These are phyloP conservation scores for Semnornis frantzii DNA, from an alignment of 2,113 vertebrate species.

Conservation along the genomic window DNA sequence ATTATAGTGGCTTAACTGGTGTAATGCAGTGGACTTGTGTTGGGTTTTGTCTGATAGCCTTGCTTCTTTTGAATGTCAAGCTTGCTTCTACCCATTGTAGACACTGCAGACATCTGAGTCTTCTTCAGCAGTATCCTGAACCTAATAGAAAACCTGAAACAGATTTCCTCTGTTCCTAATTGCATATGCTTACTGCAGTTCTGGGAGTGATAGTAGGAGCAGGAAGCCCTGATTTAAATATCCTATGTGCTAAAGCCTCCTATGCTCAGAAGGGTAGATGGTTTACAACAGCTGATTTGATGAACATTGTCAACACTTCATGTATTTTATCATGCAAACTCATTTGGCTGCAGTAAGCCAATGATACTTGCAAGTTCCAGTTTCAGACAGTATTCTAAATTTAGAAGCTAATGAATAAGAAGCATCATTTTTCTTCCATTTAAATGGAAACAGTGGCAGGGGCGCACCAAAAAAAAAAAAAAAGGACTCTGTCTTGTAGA, in stretches of 20 bases:
- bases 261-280: neutral
- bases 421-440: neutral
- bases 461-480: neutral
- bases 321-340: neutral
- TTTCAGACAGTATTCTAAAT: neutral
- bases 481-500: neutral
- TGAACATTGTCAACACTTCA: neutral
- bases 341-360: neutral
- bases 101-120: neutral
- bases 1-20: neutral
- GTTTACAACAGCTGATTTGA: neutral
- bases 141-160: neutral
- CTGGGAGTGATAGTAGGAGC: neutral
- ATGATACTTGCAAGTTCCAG: neutral
- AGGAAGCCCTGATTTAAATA: neutral
- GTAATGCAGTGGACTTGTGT: neutral
- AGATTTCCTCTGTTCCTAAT: neutral
- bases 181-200: neutral
- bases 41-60: neutral
- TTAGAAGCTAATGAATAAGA: neutral
- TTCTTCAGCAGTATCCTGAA: neutral
- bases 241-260: neutral
- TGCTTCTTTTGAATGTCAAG: neutral
- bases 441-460: neutral
- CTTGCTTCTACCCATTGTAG: neutral